phyloP scores from a whole-genome alignment of 2,888 invertebrate genomes.

The Nesidiocoris tenuis region DNA sequence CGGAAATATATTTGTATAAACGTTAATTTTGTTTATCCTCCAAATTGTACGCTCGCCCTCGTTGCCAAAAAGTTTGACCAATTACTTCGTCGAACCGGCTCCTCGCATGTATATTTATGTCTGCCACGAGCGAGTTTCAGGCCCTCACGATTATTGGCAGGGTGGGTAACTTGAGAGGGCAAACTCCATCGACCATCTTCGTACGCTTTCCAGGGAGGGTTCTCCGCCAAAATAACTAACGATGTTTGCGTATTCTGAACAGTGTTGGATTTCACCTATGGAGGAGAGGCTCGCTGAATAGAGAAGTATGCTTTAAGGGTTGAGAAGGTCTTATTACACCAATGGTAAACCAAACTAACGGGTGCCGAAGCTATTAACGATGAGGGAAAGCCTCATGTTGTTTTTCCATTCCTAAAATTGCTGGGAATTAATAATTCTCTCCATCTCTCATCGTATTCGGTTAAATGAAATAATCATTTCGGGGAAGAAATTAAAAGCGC shows the following conservation, averaged over 20 bases:
- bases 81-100: no score
- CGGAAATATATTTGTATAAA: no score
- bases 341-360: not conserved
- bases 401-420: not conserved
- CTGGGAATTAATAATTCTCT: no score
- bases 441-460: no score
- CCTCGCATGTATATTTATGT: no score
- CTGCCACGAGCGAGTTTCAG: not conserved
- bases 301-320: not conserved
- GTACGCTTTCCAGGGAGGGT: not conserved
- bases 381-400: not conserved
- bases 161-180: not conserved
- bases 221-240: conserved; percentile 18
- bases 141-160: not conserved
- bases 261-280: conserved; percentile 14
- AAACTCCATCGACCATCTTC: not conserved
- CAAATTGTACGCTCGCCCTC: no score
- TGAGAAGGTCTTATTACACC: not conserved
- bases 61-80: no score
- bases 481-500: not conserved
- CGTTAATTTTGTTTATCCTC: no score
- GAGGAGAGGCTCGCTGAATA: not conserved
- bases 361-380: not conserved
- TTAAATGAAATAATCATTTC: no score
- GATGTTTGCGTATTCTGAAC: conserved; percentile 30